Evolutionary conservation across 2,888 invertebrate species (phyloP).

Genomic region (Sminthurides aquaticus): DNA sequence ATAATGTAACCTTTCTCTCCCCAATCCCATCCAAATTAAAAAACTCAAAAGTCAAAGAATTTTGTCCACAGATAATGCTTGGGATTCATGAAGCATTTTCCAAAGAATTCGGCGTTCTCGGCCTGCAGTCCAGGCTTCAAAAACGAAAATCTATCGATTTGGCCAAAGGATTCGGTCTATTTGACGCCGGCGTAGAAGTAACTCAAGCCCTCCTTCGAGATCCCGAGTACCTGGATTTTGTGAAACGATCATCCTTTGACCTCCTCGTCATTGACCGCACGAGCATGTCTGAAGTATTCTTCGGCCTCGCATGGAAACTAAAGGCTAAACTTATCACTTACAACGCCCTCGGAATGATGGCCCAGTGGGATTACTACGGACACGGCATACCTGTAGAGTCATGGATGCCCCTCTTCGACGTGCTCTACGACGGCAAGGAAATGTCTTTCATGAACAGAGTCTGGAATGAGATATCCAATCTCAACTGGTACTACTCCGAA

Average conservation of each 20-base stretch:
- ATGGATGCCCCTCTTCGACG: conserved; percentile 4
- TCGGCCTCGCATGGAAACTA: background rate
- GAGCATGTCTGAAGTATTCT: background rate
- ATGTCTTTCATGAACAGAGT: background rate
- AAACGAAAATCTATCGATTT: background rate
- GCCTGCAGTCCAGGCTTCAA: background rate
- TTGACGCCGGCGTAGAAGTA: background rate
- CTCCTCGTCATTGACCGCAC: conserved; percentile 2
- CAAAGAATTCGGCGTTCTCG: background rate
- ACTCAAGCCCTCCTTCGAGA: background rate
- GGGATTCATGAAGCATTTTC: background rate
- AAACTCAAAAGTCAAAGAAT: background rate
- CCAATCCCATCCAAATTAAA: background rate
- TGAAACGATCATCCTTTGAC: background rate
- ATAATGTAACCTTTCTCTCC: conserved; percentile 12
- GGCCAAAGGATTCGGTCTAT: background rate
- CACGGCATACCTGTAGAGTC: conserved; percentile 1
- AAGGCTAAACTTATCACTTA: conserved; percentile 1
- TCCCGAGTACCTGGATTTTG: background rate
- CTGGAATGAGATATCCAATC: background rate
- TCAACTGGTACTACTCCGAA: background rate
- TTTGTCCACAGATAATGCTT: background rate
- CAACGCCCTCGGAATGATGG: background rate
- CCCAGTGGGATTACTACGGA: background rate
- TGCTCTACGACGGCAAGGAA: background rate